Evolutionary conservation across 1,140 invertebrate species (phyloP).

Genomic region (Plutomurus gul): DNA sequence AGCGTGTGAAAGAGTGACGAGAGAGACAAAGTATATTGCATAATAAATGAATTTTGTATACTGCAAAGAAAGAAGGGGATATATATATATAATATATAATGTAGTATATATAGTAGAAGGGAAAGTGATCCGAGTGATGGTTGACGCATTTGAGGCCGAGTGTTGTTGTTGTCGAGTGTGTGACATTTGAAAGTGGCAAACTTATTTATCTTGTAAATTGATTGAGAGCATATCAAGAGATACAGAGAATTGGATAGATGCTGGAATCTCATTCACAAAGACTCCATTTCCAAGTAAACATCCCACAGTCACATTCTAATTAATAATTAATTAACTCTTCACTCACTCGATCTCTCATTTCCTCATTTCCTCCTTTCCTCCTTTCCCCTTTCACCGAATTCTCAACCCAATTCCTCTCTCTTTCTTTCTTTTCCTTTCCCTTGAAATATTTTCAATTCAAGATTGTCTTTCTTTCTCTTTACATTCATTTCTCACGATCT

Average conservation of each 20-base stretch:
- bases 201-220: neutral
- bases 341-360: neutral
- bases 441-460: neutral
- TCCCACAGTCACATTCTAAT: neutral
- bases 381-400: neutral
- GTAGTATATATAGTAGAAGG: neutral
- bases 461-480: neutral
- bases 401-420: neutral
- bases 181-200: neutral
- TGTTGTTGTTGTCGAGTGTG: neutral
- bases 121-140: neutral
- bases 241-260: neutral
- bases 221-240: neutral
- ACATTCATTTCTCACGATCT: too few species aligned
- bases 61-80: too few species aligned
- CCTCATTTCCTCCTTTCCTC: neutral
- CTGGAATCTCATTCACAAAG: neutral
- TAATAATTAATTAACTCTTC: constrained; percentile 21
- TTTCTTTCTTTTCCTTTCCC: neutral
- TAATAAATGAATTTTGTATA: too few species aligned
- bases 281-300: neutral
- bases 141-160: neutral
- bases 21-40: too few species aligned
- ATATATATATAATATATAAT: neutral
- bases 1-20: too few species aligned